phyloP scores from a whole-genome alignment of 1,140 invertebrate species.

The Scaptodrosophila lebanonensis region DNA sequence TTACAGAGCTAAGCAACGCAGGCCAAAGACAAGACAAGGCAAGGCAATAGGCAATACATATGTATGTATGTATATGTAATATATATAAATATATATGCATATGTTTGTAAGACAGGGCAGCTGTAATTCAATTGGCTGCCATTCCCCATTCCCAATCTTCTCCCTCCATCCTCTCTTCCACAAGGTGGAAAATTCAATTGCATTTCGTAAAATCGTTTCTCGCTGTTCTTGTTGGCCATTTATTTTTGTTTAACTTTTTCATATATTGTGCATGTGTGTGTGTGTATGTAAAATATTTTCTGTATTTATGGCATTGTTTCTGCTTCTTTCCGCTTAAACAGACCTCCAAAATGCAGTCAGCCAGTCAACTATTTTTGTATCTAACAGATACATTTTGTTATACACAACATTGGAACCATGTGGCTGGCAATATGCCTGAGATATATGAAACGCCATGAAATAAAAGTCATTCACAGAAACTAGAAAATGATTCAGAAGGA shows the following conservation, averaged over 20 bases:
- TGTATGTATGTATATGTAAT: too few species aligned
- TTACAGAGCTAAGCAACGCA: slow-evolving; percentile 29
- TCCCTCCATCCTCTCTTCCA: not conserved
- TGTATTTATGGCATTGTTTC: slow-evolving; percentile 52
- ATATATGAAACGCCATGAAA: too few species aligned
- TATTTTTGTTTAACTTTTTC: slow-evolving; percentile 52
- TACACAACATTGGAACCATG: too few species aligned
- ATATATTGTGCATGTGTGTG: slow-evolving; percentile 20
- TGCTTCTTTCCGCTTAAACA: slow-evolving; percentile 21
- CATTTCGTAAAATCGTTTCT: slow-evolving; percentile 37
- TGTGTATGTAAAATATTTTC: slow-evolving; percentile 5
- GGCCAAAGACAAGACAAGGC: not conserved
- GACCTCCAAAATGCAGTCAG: slow-evolving; percentile 56
- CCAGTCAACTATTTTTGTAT: slow-evolving; percentile 54
- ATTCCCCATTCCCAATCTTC: not conserved
- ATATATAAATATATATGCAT: too few species aligned
- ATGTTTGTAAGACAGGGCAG: too few species aligned
- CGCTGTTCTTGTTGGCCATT: slow-evolving; percentile 37
- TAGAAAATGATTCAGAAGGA: too few species aligned
- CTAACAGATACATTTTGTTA: slow-evolving; percentile 37
- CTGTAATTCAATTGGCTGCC: too few species aligned
- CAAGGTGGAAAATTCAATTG: slow-evolving; percentile 6
- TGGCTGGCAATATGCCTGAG: too few species aligned
- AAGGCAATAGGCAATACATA: too few species aligned
- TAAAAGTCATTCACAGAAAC: too few species aligned